Conservation (phyloP, 2,113 vertebrate genomes). For the Pao palembangensis region DNA sequence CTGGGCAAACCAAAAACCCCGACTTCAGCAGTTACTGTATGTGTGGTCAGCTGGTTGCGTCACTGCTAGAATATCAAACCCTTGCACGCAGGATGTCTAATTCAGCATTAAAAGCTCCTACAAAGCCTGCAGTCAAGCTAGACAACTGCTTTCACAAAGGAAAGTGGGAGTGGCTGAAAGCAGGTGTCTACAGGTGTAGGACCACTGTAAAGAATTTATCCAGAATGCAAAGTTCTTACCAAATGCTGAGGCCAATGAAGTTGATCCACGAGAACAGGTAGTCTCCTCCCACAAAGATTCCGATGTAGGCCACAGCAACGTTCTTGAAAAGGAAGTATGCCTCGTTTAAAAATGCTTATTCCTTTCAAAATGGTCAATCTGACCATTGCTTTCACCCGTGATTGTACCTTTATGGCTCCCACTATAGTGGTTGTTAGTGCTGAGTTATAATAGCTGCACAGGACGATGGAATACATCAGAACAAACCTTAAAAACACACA, state of each 20-base stretch:
- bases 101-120: too few species aligned
- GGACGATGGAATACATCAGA: constrained; percentile 86
- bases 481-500: constrained; percentile 78
- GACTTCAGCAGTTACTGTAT: too few species aligned
- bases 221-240: constrained; percentile 72
- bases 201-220: not conserved
- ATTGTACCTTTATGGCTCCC: constrained; percentile 85
- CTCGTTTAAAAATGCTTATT: not conserved
- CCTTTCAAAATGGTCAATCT: too few species aligned
- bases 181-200: too few species aligned
- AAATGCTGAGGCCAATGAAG: constrained; percentile 90
- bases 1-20: too few species aligned
- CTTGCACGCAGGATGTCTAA: too few species aligned
- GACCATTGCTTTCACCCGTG: too few species aligned
- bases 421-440: constrained; percentile 87
- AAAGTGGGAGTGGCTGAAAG: too few species aligned
- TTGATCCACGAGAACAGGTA: constrained; percentile 88
- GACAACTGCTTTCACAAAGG: too few species aligned
- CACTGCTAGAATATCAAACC: too few species aligned
- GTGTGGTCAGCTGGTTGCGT: too few species aligned
- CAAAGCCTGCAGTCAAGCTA: too few species aligned
- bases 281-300: constrained; percentile 88
- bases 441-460: constrained; percentile 92
- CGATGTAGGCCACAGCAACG: constrained; percentile 85
- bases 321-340: constrained; percentile 77